Conservation (phyloP, 2,888 invertebrate species). For the Cephus spinipes region DNA sequence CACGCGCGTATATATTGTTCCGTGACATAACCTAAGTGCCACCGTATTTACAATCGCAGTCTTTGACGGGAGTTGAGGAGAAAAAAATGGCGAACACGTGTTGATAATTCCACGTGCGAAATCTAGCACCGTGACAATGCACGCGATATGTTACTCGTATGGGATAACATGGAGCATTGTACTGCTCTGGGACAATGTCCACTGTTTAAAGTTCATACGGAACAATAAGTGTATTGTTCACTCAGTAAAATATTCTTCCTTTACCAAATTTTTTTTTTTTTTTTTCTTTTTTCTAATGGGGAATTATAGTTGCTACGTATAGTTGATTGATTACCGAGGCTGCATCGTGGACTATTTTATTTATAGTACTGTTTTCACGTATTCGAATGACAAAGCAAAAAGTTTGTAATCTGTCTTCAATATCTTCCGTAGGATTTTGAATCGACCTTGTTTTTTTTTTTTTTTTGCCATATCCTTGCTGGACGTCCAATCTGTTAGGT, state of each 20-base stretch:
- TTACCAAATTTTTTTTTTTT: too few species aligned
- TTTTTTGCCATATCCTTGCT: neutral
- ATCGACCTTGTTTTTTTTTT: neutral
- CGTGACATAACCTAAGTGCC: neutral
- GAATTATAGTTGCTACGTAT: neutral
- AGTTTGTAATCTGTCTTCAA: neutral
- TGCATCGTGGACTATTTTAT: neutral
- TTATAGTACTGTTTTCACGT: neutral
- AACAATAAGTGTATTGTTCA: neutral
- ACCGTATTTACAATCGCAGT: neutral
- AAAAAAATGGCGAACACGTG: neutral
- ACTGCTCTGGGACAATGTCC: neutral
- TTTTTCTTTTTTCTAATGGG: neutral
- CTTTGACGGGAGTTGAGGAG: neutral
- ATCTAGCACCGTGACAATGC: neutral
- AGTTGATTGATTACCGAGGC: neutral
- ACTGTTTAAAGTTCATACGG: neutral
- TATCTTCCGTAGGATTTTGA: neutral
- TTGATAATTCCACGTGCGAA: neutral
- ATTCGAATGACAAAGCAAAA: neutral
- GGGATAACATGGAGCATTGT: neutral
- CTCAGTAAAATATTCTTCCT: neutral
- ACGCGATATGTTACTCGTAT: neutral
- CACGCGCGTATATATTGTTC: neutral
- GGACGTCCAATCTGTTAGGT: neutral